Conservation (phyloP, 2,888 invertebrate species). For the Halocaridina rubra region DNA sequence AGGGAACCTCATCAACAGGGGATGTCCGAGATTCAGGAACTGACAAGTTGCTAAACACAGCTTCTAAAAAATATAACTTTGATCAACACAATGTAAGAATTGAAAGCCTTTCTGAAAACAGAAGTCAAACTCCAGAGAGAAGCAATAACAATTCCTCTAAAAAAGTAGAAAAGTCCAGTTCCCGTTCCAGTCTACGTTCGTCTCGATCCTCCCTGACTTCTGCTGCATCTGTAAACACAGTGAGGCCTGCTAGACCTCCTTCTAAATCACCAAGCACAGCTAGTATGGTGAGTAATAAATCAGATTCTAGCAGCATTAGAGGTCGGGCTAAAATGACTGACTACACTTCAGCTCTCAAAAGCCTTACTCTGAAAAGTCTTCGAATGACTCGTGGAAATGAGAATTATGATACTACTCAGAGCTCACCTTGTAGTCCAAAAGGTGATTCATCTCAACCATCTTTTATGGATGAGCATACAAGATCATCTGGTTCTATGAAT, state of each 20-base stretch:
- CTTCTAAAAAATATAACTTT: background rate
- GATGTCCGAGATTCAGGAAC: conserved; percentile 11
- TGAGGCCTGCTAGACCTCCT: conserved; percentile 44
- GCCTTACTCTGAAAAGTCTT: conserved; percentile 26
- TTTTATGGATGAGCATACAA: conserved; percentile 34
- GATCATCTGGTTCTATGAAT: conserved; percentile 45
- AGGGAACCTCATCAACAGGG: conserved; percentile 40
- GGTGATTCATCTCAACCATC: conserved; percentile 20
- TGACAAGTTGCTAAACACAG: background rate
- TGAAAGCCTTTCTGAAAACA: background rate
- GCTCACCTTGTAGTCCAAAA: conserved; percentile 45
- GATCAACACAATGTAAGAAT: background rate
- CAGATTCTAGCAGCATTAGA: conserved; percentile 26
- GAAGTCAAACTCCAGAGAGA: background rate
- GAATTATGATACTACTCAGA: conserved; percentile 40
- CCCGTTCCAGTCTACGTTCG: conserved; percentile 48
- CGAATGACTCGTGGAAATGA: conserved; percentile 14
- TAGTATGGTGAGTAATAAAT: conserved; percentile 51
- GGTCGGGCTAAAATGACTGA: conserved; percentile 21
- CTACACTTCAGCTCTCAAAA: conserved; percentile 42
- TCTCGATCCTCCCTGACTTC: conserved; percentile 56
- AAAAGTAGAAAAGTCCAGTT: conserved; percentile 25
- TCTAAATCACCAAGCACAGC: conserved; percentile 57
- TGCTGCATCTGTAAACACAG: conserved; percentile 60
- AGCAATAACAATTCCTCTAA: background rate